Base-by-base conservation (phyloP, 37 sponge, comb jelly and placozoan species). In the Diacarnus erythraeanus region DNA sequence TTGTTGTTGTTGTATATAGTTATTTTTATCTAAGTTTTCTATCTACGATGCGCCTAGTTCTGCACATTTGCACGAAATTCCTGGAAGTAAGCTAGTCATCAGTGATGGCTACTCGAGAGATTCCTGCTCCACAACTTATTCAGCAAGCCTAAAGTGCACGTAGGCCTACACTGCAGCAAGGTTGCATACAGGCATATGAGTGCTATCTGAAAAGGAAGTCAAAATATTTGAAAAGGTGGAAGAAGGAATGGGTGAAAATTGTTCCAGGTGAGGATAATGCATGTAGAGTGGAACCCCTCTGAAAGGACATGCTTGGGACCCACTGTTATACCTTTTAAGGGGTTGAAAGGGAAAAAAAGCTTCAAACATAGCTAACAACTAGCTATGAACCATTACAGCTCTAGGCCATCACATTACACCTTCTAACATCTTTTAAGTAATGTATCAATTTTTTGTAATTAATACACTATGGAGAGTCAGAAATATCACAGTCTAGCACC, bases 141-240 rank as follows among this genome's bases (percentile, higher is more conserved):
- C 70, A 67, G 27, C 59, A 57, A 33, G 56, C 77, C 8, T 33
- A 35, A 30, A 3, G 26, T 36, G 56, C 42, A 27, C 66, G 36
- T 5, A 12, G 26, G 12, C 76, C 60, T 10, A 67, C 18, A 26
- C 71, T 84, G 20, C 77, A 77, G 10, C 76, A 84, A 34, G 84
- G 84, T 12, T 57, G 18, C 70, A 57, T 84, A 22, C 81, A 81
- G 40, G 26, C 18, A 1, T 80, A 77, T 35, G 44, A 80, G 10
- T 81, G 85, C 3, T 84, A 89, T 36, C 71, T 89, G 33, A 27
- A 72, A 60, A 58, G 91, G 47, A 69, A 63, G 65, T 65, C 87
- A 35, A 77, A 63, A 40, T 72, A 81, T 17, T 77, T 90, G 20
- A 85, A 81, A 60, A 77, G 83, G 21, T 90, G 91, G 91, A 85